These are phyloP conservation scores for Temnopleurus reevesii DNA, from an alignment of 53 echinoderm and acorn worm genomes.

Conservation along the genomic window DNA sequence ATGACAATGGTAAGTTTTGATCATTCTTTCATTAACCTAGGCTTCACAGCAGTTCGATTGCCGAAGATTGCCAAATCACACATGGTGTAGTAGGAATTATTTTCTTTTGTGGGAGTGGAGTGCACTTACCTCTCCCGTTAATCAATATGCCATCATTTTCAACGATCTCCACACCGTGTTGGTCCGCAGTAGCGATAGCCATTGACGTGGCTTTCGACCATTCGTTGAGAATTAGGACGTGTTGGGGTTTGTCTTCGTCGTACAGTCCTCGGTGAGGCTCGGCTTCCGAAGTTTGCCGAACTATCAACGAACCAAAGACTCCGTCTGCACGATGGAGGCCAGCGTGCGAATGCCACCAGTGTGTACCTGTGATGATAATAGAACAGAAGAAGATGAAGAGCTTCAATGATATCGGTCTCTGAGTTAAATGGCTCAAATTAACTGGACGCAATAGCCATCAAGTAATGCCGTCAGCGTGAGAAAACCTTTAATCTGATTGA, in stretches of 20 bases:
- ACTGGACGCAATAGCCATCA: too few species aligned
- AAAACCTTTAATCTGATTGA: too few species aligned
- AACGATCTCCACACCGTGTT: neutral
- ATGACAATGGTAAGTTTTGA: too few species aligned
- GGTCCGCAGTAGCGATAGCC: neutral
- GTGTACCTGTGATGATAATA: constrained; percentile 39
- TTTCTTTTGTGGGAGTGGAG: too few species aligned
- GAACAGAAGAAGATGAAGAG: too few species aligned
- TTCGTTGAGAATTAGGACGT: constrained; percentile 63
- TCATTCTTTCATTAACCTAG: too few species aligned
- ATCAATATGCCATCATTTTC: constrained; percentile 54
- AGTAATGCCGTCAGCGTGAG: too few species aligned
- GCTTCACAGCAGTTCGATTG: too few species aligned
- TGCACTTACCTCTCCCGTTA: constrained; percentile 60
- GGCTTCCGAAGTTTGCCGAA: constrained; percentile 49
- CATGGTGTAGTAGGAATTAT: too few species aligned
- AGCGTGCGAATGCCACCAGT: constrained; percentile 73
- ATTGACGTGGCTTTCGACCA: constrained; percentile 59
- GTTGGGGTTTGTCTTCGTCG: constrained; percentile 66
- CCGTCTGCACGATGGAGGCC: constrained; percentile 72
- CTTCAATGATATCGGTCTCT: too few species aligned
- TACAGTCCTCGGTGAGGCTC: constrained; percentile 65
- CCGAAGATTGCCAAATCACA: too few species aligned
- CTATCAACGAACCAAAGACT: constrained; percentile 63
- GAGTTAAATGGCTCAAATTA: too few species aligned